Conservation (phyloP, 2,113 vertebrate species). For the Sapayoa aenigma region DNA sequence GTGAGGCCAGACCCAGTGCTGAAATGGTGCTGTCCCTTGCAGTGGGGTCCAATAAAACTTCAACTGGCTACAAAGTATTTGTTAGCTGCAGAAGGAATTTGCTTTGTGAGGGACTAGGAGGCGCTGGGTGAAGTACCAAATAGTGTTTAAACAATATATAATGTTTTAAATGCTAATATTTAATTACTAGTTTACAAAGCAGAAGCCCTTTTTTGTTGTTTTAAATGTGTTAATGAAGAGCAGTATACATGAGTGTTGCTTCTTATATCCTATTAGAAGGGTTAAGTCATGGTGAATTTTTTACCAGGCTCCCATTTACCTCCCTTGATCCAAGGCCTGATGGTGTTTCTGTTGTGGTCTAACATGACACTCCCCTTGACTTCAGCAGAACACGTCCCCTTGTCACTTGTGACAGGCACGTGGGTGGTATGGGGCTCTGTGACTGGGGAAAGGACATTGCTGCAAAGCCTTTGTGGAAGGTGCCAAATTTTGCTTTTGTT, state of each 20-base stretch:
- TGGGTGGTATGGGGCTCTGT: not conserved
- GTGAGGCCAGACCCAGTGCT: not conserved
- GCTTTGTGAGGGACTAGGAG: not conserved
- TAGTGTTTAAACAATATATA: not conserved
- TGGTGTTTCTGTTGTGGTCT: not conserved
- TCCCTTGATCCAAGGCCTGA: not conserved
- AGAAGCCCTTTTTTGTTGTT: not conserved
- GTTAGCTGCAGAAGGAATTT: not conserved
- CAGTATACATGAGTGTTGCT: not conserved
- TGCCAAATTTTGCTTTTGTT: not conserved
- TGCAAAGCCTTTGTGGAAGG: not conserved
- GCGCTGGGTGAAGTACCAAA: not conserved
- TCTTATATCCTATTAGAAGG: not conserved
- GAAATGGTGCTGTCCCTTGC: accelerated
- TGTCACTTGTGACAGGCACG: accelerated
- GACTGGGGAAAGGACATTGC: not conserved
- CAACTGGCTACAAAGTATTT: not conserved
- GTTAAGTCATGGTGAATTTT: not conserved
- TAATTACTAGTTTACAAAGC: not conserved
- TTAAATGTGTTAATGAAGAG: not conserved
- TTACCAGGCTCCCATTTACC: not conserved
- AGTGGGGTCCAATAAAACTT: not conserved
- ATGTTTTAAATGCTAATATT: not conserved
- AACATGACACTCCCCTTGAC: not conserved
- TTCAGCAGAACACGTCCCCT: not conserved